Evolutionary conservation across 2,888 invertebrate genomes (phyloP).

Genomic region (Lepidochitona cinerea): DNA sequence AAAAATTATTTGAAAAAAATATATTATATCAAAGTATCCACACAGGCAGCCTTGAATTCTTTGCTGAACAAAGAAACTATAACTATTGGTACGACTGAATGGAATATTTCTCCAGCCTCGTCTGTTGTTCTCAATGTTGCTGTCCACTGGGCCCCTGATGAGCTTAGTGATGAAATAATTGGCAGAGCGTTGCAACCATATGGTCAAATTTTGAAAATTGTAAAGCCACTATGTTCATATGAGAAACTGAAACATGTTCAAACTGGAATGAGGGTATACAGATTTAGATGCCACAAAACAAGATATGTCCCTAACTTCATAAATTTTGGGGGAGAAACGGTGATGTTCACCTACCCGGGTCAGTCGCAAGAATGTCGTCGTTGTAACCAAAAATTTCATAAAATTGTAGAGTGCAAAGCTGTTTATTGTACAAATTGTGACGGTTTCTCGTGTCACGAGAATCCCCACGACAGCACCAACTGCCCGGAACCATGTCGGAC

Average conservation of each 20-base stretch:
- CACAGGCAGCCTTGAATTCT: no score
- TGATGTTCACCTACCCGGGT: neutral
- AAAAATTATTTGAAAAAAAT: no score
- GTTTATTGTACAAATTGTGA: neutral
- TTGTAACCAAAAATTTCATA: neutral
- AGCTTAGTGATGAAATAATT: neutral
- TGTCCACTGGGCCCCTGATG: neutral
- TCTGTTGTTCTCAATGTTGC: neutral
- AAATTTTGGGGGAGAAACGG: neutral
- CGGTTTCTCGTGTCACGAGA: neutral
- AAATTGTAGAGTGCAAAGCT: neutral
- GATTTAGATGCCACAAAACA: neutral
- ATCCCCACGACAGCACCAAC: neutral
- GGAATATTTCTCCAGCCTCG: neutral
- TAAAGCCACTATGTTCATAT: neutral
- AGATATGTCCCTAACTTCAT: neutral
- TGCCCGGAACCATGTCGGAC: neutral
- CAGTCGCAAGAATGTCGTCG: neutral
- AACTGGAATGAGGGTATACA: neutral
- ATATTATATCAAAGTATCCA: no score
- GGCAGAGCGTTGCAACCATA: neutral
- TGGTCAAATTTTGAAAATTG: neutral
- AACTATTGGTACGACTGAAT: no score
- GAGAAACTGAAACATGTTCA: neutral
- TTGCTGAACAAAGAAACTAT: no score